Percentiles rank a stretch among this genome's conserved stretches.
These are phyloP conservation scores for Odocoileus virginianus DNA, from an alignment of 2,113 vertebrate genomes.

Conservation along the genomic window DNA sequence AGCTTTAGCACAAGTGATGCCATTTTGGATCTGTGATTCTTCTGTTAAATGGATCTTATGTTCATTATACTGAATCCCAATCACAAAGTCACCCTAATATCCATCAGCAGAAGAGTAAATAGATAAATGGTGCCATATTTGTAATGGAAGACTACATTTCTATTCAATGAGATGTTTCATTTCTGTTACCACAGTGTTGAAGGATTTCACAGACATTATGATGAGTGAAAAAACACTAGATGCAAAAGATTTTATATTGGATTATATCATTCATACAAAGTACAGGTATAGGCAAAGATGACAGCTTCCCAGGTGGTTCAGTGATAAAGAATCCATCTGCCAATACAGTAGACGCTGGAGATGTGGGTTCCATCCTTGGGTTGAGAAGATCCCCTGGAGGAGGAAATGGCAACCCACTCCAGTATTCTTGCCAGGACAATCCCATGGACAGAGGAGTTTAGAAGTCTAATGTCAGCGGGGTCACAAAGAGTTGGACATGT, in stretches of 20 bases:
- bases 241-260: background rate
- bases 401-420: background rate
- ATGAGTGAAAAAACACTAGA: background rate
- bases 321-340: background rate
- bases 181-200: background rate
- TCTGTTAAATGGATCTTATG: background rate
- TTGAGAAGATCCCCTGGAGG: background rate
- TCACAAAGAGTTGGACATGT: background rate
- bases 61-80: background rate
- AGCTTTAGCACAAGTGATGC: background rate
- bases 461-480: background rate
- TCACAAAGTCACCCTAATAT: background rate
- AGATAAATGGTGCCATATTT: background rate
- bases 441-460: background rate
- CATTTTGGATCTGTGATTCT: background rate
- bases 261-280: background rate
- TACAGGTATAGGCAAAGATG: background rate
- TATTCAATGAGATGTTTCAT: background rate
- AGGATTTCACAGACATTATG: background rate
- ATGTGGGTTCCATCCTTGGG: background rate
- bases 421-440: background rate
- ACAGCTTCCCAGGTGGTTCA: background rate
- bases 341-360: background rate
- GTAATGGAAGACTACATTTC: background rate
- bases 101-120: background rate